Conservation (phyloP, 1,140 invertebrate genomes). For the Palaemon carinicauda region DNA sequence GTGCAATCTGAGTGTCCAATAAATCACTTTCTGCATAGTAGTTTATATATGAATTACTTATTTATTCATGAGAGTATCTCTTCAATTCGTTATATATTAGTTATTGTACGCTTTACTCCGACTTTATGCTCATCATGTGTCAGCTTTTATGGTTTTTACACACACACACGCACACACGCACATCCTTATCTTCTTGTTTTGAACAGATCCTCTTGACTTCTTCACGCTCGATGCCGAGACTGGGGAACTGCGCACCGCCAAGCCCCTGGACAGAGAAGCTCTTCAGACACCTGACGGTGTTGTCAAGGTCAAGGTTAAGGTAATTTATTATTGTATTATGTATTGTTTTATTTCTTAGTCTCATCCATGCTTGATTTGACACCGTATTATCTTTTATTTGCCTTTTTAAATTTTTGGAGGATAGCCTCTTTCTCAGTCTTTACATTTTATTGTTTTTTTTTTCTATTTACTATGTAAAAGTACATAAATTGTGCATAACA, state of each 20-base stretch:
- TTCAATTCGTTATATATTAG: no score
- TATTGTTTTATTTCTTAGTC: neutral
- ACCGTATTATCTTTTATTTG: neutral
- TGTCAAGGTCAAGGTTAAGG: slow-evolving; percentile 71
- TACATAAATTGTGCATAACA: no score
- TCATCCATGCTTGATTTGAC: neutral
- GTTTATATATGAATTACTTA: no score
- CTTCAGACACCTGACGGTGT: slow-evolving; percentile 80
- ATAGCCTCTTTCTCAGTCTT: neutral
- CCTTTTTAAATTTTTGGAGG: no score
- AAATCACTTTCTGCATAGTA: no score
- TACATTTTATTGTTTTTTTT: neutral
- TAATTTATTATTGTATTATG: slow-evolving; percentile 14
- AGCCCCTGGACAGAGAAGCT: slow-evolving; percentile 83
- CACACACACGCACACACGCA: no score
- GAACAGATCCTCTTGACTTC: slow-evolving; percentile 84
- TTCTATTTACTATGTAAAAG: neutral
- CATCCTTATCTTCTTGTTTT: slow-evolving; percentile 1
- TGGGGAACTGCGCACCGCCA: slow-evolving; percentile 83
- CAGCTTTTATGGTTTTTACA: no score
- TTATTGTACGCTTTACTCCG: no score
- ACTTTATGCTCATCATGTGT: no score
- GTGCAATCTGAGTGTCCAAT: no score
- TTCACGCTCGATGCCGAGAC: slow-evolving; percentile 80
- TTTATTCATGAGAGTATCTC: neutral